These are phyloP conservation scores for Noctua pronuba DNA, from an alignment of 2,888 invertebrate genomes.

Conservation along the genomic window DNA sequence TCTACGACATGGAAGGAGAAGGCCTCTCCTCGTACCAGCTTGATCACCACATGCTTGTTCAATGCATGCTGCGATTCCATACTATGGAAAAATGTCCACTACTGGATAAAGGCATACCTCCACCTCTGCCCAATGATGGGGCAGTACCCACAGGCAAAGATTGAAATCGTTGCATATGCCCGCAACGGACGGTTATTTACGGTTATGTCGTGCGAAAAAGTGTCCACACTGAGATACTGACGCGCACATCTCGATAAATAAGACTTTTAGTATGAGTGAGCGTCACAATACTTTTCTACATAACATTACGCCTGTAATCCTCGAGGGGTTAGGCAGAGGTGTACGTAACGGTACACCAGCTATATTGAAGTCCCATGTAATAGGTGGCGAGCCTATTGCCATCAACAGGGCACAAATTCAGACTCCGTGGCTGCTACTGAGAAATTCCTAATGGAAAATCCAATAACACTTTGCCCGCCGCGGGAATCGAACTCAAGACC, in stretches of 20 bases:
- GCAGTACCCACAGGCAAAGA: not conserved
- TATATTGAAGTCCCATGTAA: too few relatives aligned
- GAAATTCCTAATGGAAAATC: too few relatives aligned
- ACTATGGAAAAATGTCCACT: not conserved
- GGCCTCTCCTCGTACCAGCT: not conserved
- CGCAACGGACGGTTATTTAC: not conserved
- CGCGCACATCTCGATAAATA: not conserved
- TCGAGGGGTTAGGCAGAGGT: too few relatives aligned
- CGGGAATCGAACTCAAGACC: too few relatives aligned
- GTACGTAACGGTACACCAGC: too few relatives aligned
- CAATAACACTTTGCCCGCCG: too few relatives aligned
- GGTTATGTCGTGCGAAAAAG: not conserved
- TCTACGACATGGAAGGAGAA: not conserved
- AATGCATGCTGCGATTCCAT: not conserved
- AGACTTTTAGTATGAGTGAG: too few relatives aligned
- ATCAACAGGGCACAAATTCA: too few relatives aligned
- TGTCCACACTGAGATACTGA: not conserved
- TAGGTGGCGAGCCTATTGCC: too few relatives aligned
- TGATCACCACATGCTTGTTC: not conserved
- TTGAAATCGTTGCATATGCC: not conserved
- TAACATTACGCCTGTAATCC: too few relatives aligned
- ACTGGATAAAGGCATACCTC: not conserved
- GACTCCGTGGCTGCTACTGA: too few relatives aligned
- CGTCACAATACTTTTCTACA: too few relatives aligned
- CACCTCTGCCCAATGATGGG: not conserved